Percentiles rank a stretch among this genome's conserved stretches.
Conservation (phyloP, 2,797 vertebrate species). For the Todus mexicanus region DNA sequence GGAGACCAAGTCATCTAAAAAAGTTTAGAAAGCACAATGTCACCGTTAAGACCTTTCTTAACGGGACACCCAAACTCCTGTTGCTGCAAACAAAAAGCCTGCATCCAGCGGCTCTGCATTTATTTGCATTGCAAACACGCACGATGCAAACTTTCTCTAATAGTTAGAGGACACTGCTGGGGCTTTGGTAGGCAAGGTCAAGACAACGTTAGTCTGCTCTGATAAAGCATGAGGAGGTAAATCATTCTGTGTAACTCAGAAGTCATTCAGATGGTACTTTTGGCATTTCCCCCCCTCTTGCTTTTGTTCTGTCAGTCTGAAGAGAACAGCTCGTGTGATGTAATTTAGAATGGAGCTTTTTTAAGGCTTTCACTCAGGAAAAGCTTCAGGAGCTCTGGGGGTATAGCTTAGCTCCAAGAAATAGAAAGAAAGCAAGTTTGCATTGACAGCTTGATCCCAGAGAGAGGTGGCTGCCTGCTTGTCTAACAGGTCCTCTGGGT, state of each 20-base stretch:
- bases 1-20: neutral
- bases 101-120: neutral
- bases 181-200: constrained; percentile 23
- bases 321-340: constrained; percentile 65
- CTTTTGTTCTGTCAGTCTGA: constrained; percentile 78
- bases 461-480: constrained; percentile 74
- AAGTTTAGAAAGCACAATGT: neutral
- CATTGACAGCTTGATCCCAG: constrained; percentile 77
- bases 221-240: constrained; percentile 35
- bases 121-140: neutral
- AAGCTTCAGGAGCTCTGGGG: constrained; percentile 71
- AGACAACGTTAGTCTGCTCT: neutral
- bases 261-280: constrained; percentile 67
- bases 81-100: neutral
- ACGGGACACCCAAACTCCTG: neutral
- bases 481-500: constrained; percentile 76
- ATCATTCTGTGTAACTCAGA: constrained; percentile 42
- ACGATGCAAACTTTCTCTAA: neutral
- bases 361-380: constrained; percentile 76
- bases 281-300: neutral
- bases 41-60: neutral
- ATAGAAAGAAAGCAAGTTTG: constrained; percentile 72
- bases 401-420: constrained; percentile 70
- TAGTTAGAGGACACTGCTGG: neutral
- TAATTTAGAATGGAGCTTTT: constrained; percentile 74